phyloP scores from a whole-genome alignment of 2,888 invertebrate genomes.

The Melieria omissa region DNA sequence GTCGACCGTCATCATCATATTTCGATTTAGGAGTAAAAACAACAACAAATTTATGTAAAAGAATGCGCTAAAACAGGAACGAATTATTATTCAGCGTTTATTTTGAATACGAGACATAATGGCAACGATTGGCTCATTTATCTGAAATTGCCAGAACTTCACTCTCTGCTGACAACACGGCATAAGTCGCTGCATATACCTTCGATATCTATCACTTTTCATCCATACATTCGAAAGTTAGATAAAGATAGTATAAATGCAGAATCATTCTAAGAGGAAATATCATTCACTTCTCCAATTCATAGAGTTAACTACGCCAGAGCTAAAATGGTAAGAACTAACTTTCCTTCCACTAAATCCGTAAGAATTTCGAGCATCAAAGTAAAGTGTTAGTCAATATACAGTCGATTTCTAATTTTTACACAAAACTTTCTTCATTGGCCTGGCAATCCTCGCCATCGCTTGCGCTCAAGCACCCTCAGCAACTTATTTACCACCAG shows the following conservation, averaged over 20 bases:
- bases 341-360: background rate
- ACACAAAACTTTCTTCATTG: slow-evolving; percentile 37
- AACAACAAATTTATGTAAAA: too few relatives aligned
- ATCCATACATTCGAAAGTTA: background rate
- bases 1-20: too few relatives aligned
- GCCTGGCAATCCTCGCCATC: slow-evolving; percentile 29
- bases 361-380: background rate
- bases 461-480: slow-evolving; percentile 29
- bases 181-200: background rate
- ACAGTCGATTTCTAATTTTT: background rate
- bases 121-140: background rate
- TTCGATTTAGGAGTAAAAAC: too few relatives aligned
- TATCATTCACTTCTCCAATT: slow-evolving; percentile 8
- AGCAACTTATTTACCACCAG: slow-evolving; percentile 40
- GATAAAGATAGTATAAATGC: slow-evolving; percentile 7
- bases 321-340: slow-evolving; percentile 8
- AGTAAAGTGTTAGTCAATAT: background rate
- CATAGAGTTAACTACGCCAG: background rate
- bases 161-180: background rate
- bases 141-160: background rate
- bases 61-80: too few relatives aligned
- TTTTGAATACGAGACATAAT: background rate
- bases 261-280: background rate
- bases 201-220: background rate
- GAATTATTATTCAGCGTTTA: too few relatives aligned